Evolutionary conservation across 2,113 vertebrate genomes (phyloP).

Genomic region (Lagopus muta): DNA sequence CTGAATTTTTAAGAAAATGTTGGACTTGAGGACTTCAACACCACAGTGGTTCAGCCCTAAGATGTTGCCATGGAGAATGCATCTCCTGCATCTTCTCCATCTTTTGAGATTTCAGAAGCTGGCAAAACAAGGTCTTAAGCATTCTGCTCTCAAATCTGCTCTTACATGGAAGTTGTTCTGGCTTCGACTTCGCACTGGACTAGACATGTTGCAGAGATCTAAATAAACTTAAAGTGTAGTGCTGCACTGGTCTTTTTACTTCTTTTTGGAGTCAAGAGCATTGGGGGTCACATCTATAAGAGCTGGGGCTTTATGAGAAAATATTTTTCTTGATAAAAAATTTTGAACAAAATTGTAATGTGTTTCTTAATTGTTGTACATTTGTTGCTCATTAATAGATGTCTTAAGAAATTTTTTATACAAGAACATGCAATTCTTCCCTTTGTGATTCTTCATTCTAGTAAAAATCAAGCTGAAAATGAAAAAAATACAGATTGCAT

Average conservation of each 20-base stretch:
- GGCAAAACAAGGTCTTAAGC: background rate
- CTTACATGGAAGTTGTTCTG: background rate
- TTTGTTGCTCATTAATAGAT: background rate
- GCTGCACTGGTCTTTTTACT: background rate
- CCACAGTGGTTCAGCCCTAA: background rate
- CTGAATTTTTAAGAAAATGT: background rate
- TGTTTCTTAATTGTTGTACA: background rate
- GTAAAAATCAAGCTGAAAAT: conserved; percentile 2
- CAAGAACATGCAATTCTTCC: background rate
- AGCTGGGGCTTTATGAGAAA: background rate
- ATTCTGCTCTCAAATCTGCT: background rate
- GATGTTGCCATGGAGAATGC: background rate
- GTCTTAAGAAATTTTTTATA: background rate
- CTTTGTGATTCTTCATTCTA: background rate
- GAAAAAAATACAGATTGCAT: background rate
- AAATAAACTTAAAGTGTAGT: background rate
- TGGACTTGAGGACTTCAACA: background rate
- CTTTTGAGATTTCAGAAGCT: background rate
- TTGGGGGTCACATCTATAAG: background rate
- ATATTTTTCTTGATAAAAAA: background rate
- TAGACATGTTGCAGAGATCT: background rate
- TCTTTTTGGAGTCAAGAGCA: background rate
- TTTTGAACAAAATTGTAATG: background rate
- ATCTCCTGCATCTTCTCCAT: background rate
- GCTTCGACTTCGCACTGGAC: background rate